phyloP scores from a whole-genome alignment of 2,797 vertebrate species.

The Halcyon smyrnensis region DNA sequence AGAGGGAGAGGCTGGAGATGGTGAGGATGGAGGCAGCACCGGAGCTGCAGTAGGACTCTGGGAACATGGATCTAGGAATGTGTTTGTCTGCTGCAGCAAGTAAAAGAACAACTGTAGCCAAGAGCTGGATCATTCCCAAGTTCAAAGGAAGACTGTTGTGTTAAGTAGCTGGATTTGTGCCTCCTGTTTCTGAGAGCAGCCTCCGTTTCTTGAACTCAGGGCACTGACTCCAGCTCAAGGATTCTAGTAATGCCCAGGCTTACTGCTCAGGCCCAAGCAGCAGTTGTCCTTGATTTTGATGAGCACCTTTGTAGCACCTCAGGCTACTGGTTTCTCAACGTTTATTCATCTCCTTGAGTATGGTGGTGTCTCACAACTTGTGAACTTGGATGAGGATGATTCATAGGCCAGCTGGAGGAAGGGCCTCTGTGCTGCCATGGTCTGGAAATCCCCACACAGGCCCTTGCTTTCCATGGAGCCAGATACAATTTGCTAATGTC shows the following conservation, averaged over 20 bases:
- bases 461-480: not conserved
- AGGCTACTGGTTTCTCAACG: not conserved
- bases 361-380: not conserved
- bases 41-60: not conserved
- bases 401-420: not conserved
- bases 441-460: not conserved
- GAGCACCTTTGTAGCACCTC: not conserved
- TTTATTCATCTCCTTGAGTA: not conserved
- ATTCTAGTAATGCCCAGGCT: not conserved
- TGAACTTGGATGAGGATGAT: not conserved
- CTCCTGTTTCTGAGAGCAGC: not conserved
- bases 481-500: not conserved
- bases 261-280: not conserved
- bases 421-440: not conserved
- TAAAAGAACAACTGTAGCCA: not conserved
- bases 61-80: not conserved
- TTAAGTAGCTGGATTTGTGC: constrained; percentile 5
- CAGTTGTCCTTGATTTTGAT: not conserved
- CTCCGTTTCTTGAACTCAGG: not conserved
- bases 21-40: not conserved
- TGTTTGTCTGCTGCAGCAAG: not conserved
- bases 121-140: not conserved
- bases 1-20: not conserved
- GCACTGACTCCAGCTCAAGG: not conserved
- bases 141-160: not conserved